Conservation (phyloP, 2,888 invertebrate species). For the Thymelicus sylvestris region DNA sequence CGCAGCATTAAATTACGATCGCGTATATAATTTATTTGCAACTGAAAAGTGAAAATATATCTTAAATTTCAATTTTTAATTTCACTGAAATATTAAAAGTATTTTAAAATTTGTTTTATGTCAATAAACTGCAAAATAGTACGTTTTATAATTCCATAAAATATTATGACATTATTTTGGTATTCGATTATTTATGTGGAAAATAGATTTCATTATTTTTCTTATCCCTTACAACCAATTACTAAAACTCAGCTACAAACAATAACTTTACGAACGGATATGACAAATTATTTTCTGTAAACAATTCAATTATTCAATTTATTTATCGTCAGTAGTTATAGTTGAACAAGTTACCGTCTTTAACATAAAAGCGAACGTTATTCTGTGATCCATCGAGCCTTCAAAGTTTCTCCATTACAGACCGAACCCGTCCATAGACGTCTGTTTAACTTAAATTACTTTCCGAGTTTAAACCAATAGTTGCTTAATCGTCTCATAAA, state of each 20-base stretch:
- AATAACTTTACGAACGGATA: no score
- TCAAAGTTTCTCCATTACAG: slow-evolving; percentile 54
- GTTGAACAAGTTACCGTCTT: slow-evolving; percentile 1
- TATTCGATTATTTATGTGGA: no score
- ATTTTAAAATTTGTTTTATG: no score
- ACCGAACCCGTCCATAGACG: slow-evolving; percentile 48
- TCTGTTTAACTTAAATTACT: slow-evolving; percentile 62
- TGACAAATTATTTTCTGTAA: not conserved
- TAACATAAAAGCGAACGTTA: slow-evolving; percentile 42
- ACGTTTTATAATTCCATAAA: no score
- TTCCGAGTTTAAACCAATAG: slow-evolving; percentile 54
- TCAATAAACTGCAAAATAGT: no score
- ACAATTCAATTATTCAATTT: not conserved
- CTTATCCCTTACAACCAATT: no score
- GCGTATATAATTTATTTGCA: not conserved
- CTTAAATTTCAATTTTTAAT: no score
- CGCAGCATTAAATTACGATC: not conserved
- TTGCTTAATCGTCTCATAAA: slow-evolving; percentile 48
- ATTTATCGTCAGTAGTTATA: slow-evolving; percentile 1
- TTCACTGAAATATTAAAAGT: no score
- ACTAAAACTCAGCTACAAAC: no score
- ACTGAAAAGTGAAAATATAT: not conserved
- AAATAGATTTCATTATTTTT: no score
- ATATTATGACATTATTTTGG: no score
- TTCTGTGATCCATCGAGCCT: slow-evolving; percentile 52